Conservation (phyloP, 2,797 vertebrate species). For the Thaleichthys pacificus region DNA sequence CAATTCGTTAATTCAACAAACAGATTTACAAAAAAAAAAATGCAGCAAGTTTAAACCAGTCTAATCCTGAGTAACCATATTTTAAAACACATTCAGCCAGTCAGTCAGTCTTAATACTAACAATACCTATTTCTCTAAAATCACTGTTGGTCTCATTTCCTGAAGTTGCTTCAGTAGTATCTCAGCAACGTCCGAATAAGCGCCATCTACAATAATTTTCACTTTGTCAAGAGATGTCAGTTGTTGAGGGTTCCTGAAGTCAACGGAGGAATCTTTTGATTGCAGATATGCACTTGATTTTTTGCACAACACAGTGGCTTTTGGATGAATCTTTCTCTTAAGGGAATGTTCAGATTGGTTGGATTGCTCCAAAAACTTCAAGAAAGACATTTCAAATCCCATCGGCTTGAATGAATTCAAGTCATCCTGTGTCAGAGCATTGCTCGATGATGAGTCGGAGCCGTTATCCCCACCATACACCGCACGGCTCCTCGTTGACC, state of each 20-base stretch:
- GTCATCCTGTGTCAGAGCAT: conserved; percentile 67
- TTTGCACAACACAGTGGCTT: conserved; percentile 50
- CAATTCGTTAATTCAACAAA: conserved; percentile 4
- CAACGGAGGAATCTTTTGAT: conserved; percentile 76
- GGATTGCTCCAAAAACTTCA: conserved; percentile 94
- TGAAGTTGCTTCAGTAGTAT: conserved; percentile 89
- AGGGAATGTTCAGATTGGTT: conserved; percentile 80
- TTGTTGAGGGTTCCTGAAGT: conserved; percentile 86
- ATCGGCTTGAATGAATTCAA: conserved; percentile 94
- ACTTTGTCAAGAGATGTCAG: conserved; percentile 82
- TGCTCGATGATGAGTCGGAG: conserved; percentile 74
- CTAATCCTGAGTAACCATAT: conserved; percentile 65
- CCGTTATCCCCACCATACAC: conserved; percentile 64
- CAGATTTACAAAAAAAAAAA: conserved; percentile 17
- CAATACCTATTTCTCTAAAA: conserved; percentile 73
- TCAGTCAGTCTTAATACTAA: conserved; percentile 23
- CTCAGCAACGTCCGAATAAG: conserved; percentile 78
- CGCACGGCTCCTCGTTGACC: conserved; percentile 44
- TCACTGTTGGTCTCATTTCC: conserved; percentile 88
- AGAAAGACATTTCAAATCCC: conserved; percentile 96
- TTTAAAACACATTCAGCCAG: conserved; percentile 44
- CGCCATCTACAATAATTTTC: conserved; percentile 84
- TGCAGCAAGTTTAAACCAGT: conserved; percentile 54
- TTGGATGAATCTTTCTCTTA: conserved; percentile 60
- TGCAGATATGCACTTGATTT: conserved; percentile 39